Evolutionary conservation across 2,888 invertebrate genomes (phyloP).

Genomic region (Cosmorhoe ocellata): DNA sequence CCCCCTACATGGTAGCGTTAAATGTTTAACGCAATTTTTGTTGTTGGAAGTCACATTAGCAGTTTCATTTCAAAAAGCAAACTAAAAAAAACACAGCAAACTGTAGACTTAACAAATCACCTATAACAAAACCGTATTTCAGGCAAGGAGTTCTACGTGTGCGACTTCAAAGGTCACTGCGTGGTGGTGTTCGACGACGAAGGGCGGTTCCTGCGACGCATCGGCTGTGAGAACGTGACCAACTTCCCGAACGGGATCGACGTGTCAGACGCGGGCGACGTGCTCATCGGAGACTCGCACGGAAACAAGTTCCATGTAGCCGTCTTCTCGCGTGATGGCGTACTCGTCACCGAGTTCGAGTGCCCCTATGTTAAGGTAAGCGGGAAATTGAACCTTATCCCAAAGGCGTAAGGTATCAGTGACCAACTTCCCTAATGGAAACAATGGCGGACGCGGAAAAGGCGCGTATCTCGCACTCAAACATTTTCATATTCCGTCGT

Average conservation of each 20-base stretch:
- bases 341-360: constrained; percentile 95
- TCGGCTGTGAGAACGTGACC: constrained; percentile 97
- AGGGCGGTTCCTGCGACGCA: constrained; percentile 94
- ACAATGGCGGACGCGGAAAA: too few relatives aligned
- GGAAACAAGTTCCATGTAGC: constrained; percentile 99
- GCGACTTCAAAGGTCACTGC: constrained; percentile 99
- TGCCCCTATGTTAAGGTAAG: constrained; percentile 97
- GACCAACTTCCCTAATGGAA: too few relatives aligned
- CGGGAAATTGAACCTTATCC: not conserved
- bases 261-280: constrained; percentile 98
- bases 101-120: too few relatives aligned
- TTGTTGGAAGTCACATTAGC: too few relatives aligned
- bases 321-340: constrained; percentile 95
- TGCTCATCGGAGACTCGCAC: constrained; percentile 97
- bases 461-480: too few relatives aligned
- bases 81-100: too few relatives aligned
- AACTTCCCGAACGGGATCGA: constrained; percentile 99
- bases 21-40: too few relatives aligned
- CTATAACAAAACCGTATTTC: constrained; percentile 35
- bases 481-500: too few relatives aligned
- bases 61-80: too few relatives aligned
- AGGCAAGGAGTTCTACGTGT: constrained; percentile 97
- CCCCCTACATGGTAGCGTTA: too few relatives aligned
- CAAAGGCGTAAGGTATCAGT: too few relatives aligned
- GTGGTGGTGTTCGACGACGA: constrained; percentile 97